A percentile compares a stretch with the other conserved stretches of the same genome.
These are phyloP conservation scores for Uromys caudimaculatus DNA, from an alignment of 2,797 vertebrate species.

Conservation along the genomic window DNA sequence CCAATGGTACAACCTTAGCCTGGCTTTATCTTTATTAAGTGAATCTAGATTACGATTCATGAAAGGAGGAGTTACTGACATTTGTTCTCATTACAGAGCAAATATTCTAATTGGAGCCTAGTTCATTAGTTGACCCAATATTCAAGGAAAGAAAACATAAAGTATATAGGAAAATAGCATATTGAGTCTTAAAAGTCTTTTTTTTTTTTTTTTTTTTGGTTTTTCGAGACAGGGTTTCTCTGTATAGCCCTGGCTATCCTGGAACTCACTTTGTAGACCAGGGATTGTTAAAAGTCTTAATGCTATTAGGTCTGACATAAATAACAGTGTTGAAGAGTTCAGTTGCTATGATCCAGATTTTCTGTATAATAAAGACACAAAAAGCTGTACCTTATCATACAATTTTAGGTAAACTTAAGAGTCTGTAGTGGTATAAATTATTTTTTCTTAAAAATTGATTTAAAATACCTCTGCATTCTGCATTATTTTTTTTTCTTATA, in stretches of 20 bases:
- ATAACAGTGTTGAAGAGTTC: neutral
- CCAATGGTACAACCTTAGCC: neutral
- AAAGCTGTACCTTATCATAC: neutral
- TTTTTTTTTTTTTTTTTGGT: too few species aligned
- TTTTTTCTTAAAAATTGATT: neutral
- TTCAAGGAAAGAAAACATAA: slow-evolving; percentile 48
- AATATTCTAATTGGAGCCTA: neutral
- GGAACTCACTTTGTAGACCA: too few species aligned
- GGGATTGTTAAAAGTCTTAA: slow-evolving; percentile 10
- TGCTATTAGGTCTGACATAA: neutral
- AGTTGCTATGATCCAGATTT: neutral
- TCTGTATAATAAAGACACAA: neutral
- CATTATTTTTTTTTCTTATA: neutral
- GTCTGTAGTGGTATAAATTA: neutral
- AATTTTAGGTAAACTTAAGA: slow-evolving; percentile 12
- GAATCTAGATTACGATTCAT: slow-evolving; percentile 9
- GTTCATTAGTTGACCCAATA: slow-evolving; percentile 59
- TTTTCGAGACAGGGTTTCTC: too few species aligned
- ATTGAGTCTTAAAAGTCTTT: slow-evolving; percentile 41
- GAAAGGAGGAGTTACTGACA: slow-evolving; percentile 38
- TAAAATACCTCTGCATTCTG: neutral
- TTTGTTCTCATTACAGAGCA: slow-evolving; percentile 53
- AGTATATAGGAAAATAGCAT: slow-evolving; percentile 12
- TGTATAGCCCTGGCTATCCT: too few species aligned
- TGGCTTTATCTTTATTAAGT: slow-evolving; percentile 39